Evolutionary conservation across 2,888 invertebrate species (phyloP).

Genomic region (Aphodius granarius): DNA sequence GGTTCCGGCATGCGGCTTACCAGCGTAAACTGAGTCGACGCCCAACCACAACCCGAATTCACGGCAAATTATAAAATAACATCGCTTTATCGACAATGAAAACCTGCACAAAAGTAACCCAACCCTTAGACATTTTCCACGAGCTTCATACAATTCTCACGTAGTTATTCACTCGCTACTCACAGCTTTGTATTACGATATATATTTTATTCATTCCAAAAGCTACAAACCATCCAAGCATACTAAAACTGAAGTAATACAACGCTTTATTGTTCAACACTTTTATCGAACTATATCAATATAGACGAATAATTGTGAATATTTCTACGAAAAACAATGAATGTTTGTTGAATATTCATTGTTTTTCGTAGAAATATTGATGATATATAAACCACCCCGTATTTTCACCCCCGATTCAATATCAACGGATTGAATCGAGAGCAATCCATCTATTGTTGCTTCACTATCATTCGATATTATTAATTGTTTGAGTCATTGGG

Average conservation of each 20-base stretch:
- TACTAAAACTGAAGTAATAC: too few species aligned
- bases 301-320: conserved; percentile 17
- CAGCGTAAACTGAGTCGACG: neutral
- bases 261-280: too few species aligned
- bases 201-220: neutral
- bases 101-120: neutral
- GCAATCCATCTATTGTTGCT: neutral
- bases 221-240: neutral
- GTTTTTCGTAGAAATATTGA: neutral
- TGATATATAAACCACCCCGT: neutral
- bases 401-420: neutral
- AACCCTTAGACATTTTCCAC: neutral
- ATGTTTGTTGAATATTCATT: neutral
- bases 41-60: neutral
- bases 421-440: neutral
- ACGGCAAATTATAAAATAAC: conserved; percentile 8
- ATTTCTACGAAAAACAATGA: conserved; percentile 14
- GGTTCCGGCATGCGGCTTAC: conserved; percentile 4
- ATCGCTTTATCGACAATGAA: neutral
- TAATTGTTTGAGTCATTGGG: neutral
- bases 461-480: neutral
- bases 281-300: too few species aligned
- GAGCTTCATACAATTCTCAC: neutral
- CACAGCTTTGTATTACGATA: neutral
- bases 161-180: neutral